These are phyloP conservation scores for Liolophura sinensis DNA, from an alignment of 1,140 invertebrate genomes.

Conservation along the genomic window DNA sequence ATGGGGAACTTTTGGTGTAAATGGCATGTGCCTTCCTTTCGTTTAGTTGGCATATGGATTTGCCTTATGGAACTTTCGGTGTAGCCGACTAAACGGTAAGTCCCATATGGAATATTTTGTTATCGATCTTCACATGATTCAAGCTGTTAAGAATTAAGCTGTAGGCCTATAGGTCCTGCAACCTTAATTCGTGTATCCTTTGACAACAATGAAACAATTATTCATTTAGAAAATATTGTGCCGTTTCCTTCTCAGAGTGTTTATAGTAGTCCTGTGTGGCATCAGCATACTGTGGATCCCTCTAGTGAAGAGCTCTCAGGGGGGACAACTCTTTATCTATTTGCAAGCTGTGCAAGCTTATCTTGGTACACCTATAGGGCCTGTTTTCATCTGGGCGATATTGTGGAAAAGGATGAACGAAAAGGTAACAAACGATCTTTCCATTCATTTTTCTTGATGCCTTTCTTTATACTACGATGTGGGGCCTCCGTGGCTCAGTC, in stretches of 20 bases:
- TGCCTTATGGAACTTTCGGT: too few species aligned
- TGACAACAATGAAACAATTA: background rate
- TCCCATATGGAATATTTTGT: too few species aligned
- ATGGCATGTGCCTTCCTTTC: too few species aligned
- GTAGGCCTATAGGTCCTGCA: too few species aligned
- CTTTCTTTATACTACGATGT: too few species aligned
- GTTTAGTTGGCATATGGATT: too few species aligned
- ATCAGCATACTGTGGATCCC: slow-evolving; percentile 65
- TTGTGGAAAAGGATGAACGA: slow-evolving; percentile 63
- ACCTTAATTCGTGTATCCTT: background rate
- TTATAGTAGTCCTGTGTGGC: slow-evolving; percentile 61
- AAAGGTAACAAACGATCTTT: slow-evolving; percentile 43
- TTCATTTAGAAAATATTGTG: background rate
- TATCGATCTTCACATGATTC: too few species aligned
- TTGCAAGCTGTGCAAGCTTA: slow-evolving; percentile 65
- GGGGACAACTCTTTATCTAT: slow-evolving; percentile 65
- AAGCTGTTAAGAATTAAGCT: too few species aligned
- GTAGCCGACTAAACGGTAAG: too few species aligned
- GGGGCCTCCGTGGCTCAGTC: too few species aligned
- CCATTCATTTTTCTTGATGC: background rate
- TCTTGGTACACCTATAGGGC: slow-evolving; percentile 64
- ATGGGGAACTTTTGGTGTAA: too few species aligned
- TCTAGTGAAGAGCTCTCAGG: slow-evolving; percentile 62
- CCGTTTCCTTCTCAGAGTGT: slow-evolving; percentile 44
- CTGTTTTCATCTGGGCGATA: slow-evolving; percentile 62